Base-by-base conservation (phyloP, 2,113 vertebrate species). In the Ophthalmolycus amberensis region DNA sequence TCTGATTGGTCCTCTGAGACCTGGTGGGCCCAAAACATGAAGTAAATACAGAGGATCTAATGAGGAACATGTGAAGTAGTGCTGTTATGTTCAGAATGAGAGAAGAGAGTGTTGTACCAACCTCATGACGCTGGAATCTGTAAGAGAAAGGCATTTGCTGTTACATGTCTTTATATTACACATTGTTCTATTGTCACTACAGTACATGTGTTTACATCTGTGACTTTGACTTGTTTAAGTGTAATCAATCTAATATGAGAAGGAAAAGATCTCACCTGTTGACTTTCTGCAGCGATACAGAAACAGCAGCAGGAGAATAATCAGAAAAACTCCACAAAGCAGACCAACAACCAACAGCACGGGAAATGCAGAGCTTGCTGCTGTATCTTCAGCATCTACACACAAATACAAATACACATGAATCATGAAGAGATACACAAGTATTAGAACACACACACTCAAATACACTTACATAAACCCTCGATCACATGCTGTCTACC, bases 241-340 rank as follows among this genome's bases (percentile, higher is more conserved):
- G 50, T 20, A 46, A 18, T 18, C 8, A 16, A 12, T n/a, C 7
- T 14, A 16, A 37, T 37, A 29, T 44, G 50, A 46, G 29, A 25
- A 22, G 64, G 34, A 59, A 40, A 37, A 37, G 0, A 14, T 15
- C 72, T 82, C 68, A 92, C 91, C 80, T 20, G 85, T 92, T 9
- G 64, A 48, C 46, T 62, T 74, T 58, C 71, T 86, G 70, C 0
- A 75, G 38, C 4, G 8, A 62, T 9, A 67, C 59, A 83, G 16
- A 44, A 29, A 54, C 29, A 88, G 29, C 9, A 84, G 0, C 1
- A 90, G 54, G 15, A 79, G 11, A 48, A 87, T 7, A 37, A 85
- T 20, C 27, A 90, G 16, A 5, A 75, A 5, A 42, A 90, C 5
- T 69, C 68, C 80, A 81, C n/a, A 34, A 67, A 75, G 20, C 25